These are phyloP conservation scores for Leptopilina drosophilae DNA, from an alignment of 2,888 invertebrate genomes.

Conservation along the genomic window DNA sequence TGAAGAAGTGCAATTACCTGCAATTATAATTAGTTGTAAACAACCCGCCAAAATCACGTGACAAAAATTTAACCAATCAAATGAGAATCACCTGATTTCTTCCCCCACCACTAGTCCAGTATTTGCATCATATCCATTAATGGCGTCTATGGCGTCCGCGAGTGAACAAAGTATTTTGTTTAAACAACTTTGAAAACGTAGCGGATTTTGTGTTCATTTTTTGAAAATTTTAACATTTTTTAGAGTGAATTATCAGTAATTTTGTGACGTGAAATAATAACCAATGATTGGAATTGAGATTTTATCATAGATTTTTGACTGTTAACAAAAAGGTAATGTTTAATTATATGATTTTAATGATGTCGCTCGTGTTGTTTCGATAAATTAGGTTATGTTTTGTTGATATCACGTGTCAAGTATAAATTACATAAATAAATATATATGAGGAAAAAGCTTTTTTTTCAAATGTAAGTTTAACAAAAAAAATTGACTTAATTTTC, in stretches of 20 bases:
- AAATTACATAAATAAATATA: neutral
- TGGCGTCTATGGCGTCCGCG: neutral
- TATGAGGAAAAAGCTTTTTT: neutral
- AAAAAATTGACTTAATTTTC: neutral
- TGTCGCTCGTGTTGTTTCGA: neutral
- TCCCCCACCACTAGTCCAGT: neutral
- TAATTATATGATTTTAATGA: too few species aligned
- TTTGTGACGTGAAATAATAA: neutral
- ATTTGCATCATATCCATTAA: neutral
- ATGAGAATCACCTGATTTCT: neutral
- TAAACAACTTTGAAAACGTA: neutral
- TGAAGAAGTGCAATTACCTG: too few species aligned
- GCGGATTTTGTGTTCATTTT: neutral
- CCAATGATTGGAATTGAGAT: neutral
- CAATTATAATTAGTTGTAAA: too few species aligned
- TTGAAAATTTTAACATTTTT: neutral
- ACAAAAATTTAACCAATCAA: constrained; percentile 1
- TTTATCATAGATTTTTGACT: neutral
- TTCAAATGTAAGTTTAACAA: neutral
- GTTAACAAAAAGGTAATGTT: too few species aligned
- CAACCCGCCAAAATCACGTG: neutral
- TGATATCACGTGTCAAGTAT: constrained; percentile 8
- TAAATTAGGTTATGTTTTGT: constrained; percentile 12
- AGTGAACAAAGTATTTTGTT: neutral
- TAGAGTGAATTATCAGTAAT: neutral